Evolutionary conservation across 1,140 invertebrate species (phyloP), one percentile per base, ranked within the genome.

Genomic region (Caenorhabditis inopinata): DNA sequence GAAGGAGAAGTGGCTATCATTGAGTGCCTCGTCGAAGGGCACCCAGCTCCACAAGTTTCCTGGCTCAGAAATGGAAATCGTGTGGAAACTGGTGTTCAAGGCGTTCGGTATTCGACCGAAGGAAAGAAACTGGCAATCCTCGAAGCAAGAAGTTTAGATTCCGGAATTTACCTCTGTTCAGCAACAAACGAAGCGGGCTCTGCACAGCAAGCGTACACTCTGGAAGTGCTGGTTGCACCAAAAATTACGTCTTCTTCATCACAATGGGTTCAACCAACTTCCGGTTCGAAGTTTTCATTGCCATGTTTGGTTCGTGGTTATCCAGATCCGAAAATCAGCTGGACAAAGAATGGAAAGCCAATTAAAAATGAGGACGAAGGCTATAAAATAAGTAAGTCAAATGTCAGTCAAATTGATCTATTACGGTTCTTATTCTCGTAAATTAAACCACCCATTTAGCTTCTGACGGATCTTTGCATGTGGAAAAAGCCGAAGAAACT

Each of bases 111-210:
- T 74, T 51, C 85, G 1, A 73, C 84, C 3, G 87, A 87, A 25
- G 78, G 80, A 47, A 53, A 79, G 47, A 76, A 85, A 29, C 80
- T 81, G 12, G 68, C 42, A 0, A 51, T 81, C 21, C 83, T 88
- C 45, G 87, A 88, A 48, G 83, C 86, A 1, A 79, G 84, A 21
- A 83, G 53, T 45, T 78, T 86, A 14, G 88, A 89, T 49, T 85
- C 85, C 12, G 87, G 87, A 51, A 86, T 88, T 38, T 88, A 88
- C 76, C 81, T 86, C n/a, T 89, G 88, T 48, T 78, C 81, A 16
- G 85, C 85, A 23, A 84, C 83, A 0, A 84, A 84, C 38, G 86
- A 87, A 75, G 88, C 86, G 18, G 87, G 88, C 25, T 87, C 82
- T 27, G 83, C 85, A 29, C 85, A 87, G 35, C 87, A 89, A 76